phyloP scores from a whole-genome alignment of 30 jellyfish, hydroid and myxozoan species.

The Aurelia sp. region DNA sequence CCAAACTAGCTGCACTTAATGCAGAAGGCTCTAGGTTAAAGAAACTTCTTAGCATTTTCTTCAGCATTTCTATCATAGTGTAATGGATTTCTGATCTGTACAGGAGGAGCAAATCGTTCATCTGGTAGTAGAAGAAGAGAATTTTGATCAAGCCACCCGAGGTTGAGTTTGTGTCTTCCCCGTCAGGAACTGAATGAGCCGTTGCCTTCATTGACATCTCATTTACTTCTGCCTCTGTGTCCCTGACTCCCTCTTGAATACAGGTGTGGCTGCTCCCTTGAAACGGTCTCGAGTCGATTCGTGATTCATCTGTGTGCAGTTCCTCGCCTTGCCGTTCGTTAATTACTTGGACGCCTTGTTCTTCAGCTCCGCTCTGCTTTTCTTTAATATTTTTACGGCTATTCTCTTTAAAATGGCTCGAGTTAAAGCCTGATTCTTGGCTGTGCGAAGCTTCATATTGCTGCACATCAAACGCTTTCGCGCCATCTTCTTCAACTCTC shows the following conservation, averaged over 20 bases:
- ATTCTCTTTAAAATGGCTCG: neutral
- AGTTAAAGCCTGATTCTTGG: too few relatives aligned
- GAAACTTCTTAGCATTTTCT: neutral
- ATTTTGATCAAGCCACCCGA: conserved; percentile 27
- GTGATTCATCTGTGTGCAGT: too few relatives aligned
- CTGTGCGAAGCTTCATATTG: too few relatives aligned
- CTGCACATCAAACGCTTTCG: too few relatives aligned
- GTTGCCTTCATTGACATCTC: neutral
- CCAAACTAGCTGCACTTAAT: neutral
- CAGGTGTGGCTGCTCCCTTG: too few relatives aligned
- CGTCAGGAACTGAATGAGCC: neutral
- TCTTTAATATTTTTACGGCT: neutral
- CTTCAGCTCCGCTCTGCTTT: neutral
- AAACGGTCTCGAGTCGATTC: too few relatives aligned
- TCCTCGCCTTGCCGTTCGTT: too few relatives aligned
- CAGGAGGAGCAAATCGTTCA: neutral
- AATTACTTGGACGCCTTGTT: neutral
- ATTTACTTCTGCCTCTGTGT: neutral
- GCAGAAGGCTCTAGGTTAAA: neutral
- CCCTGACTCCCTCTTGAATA: neutral
- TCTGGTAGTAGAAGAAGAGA: conserved; percentile 34
- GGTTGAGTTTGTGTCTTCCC: neutral
- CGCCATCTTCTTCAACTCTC: neutral
- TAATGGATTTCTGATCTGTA: neutral
- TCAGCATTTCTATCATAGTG: neutral